Evolutionary conservation across 2,113 vertebrate genomes (phyloP).

Genomic region (Syngnathus typhle): DNA sequence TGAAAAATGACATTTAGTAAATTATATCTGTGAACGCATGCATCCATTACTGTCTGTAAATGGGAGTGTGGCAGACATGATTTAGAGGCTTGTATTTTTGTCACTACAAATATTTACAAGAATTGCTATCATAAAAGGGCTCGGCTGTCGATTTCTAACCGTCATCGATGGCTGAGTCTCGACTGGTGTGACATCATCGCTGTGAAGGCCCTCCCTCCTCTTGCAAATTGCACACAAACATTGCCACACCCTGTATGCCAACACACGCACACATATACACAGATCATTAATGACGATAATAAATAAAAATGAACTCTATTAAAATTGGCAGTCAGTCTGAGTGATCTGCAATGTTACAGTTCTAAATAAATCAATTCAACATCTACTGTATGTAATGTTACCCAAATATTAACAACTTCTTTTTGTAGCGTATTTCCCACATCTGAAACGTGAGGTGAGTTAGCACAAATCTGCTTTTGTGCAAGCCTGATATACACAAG

Average conservation of each 20-base stretch:
- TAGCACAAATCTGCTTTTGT: not conserved
- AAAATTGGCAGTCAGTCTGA: too few relatives aligned
- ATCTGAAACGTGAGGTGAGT: not conserved
- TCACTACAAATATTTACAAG: not conserved
- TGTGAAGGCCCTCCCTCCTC: not conserved
- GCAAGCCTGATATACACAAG: not conserved
- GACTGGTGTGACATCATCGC: not conserved
- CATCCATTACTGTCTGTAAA: slow-evolving; percentile 12
- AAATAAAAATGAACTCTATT: too few relatives aligned
- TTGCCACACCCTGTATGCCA: not conserved
- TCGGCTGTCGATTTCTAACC: not conserved
- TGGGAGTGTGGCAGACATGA: not conserved
- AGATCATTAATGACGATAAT: too few relatives aligned
- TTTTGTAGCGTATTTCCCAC: not conserved
- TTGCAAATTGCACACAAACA: not conserved
- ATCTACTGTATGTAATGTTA: too few relatives aligned
- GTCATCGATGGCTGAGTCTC: not conserved
- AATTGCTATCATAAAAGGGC: not conserved
- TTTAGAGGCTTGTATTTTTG: slow-evolving; percentile 1
- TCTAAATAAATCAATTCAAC: too few relatives aligned
- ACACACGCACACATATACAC: not conserved
- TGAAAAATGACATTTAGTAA: slow-evolving; percentile 35
- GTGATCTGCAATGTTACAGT: too few relatives aligned
- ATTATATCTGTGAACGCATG: slow-evolving; percentile 13
- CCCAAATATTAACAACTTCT: too few relatives aligned